Base-by-base conservation (phyloP, 2,888 invertebrate genomes). In the Morpho deidamia region DNA sequence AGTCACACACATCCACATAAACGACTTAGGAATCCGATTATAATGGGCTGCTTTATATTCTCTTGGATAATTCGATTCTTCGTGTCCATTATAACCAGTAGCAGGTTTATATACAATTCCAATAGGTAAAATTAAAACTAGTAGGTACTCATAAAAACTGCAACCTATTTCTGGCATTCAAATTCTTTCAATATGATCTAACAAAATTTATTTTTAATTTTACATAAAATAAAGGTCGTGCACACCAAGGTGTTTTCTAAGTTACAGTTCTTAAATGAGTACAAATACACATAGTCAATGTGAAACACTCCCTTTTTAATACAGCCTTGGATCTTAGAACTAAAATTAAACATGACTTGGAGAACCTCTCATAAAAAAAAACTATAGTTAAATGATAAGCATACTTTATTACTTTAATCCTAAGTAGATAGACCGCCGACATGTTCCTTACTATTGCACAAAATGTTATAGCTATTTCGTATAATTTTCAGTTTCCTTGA, bases 271-370 rank as follows among this genome's bases (percentile, higher is more conserved):
- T 43, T 45, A 12, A 52, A n/a, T 33, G 52, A 56, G 34, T 43
- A 44, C n/a, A 51, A 42, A 48, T 44, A 47, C 33, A 12, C 40
- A 54, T 46, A 53, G 49, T 57, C 54, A 57, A 54, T 52, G 61
- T 53, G 52, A 58, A 62, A 86, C 76, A 85, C 83, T 81, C 83
- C 84, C 70, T 70, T 44, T 72, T 74, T 84, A 86, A 87, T 88
- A 89, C 89, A 89, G 89, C 88, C 89, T 87, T 88, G 86, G 82
- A 84, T 76, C 84, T 87, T 88, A 88, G 81, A 65, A 65, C 82
- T 86, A 85, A 76, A 84, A 82, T 81, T 83, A 85, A 78, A 68
- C 61, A 61, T 81, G 87, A 87, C 85, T 87, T 87, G 88, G 79
- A 79, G 78, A 86, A 82, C 82, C 72, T 81, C 86, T 86, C 83